Base-by-base conservation (phyloP, 2,113 vertebrate species). In the Emydocephalus ijimae region DNA sequence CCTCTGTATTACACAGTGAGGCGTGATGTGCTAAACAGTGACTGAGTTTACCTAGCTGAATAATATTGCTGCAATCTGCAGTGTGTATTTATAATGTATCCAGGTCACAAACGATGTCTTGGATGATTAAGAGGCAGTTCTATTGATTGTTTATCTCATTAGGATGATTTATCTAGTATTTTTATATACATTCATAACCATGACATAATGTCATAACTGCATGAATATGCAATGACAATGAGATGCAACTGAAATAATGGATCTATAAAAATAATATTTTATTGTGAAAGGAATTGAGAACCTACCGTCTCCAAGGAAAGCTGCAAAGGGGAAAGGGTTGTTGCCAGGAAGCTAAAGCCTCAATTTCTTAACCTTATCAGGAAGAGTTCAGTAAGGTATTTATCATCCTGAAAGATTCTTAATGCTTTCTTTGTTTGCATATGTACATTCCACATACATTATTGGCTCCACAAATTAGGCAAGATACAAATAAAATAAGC, bases 221-320 rank as follows among this genome's bases (percentile, higher is more conserved):
- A 74, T 39, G 55, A 92, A 93, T 89, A 91, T 91, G 90, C 69
- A 93, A 85, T 91, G 89, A 61, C 81, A 89, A 89, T 45, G 29
- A 91, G 86, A 89, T 88, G 54, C 86, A 89, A 87, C 26, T 91
- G 87, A 93, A 93, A 87, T 93, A 90, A 90, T 90, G 81, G 81
- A 90, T 90, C 56, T 57, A 93, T 90, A 93, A 93, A 93, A 90
- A 90, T 89, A 90, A 90, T 55, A 90, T 93, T 93, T 92, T 93
- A 93, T 59, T 87, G 81, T 87, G 92, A 52, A 90, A 89, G 81
- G 56, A 48, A 48, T 55, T 29, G 45, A 64, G 56, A 61, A 86
- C 56, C 24, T 86, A 21, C 43, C 87, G 45, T 90, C 48, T 90
- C 45, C 29, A 90, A 90, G 43, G 64, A 59, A 92, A 61, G 74